These are phyloP conservation scores for Megalops atlanticus DNA, from an alignment of 2,113 vertebrate genomes.

Conservation along the genomic window DNA sequence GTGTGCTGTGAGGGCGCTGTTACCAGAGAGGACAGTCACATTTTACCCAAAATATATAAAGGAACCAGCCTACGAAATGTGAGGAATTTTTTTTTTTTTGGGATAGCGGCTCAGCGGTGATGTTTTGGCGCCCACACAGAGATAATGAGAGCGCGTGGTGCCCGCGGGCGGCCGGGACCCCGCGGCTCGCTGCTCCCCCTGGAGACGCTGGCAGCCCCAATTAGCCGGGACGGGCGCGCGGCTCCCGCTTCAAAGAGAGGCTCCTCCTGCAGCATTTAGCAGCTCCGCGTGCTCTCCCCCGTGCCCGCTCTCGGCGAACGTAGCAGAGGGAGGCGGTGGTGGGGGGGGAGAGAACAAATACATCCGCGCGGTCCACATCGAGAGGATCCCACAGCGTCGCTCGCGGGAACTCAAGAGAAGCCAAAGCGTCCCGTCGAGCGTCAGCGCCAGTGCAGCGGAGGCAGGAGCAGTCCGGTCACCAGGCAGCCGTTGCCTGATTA, in stretches of 20 bases:
- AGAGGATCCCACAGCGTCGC: no score
- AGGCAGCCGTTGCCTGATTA: no score
- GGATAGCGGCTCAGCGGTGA: background rate
- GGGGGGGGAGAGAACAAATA: slow-evolving; percentile 16
- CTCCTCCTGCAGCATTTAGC: slow-evolving; percentile 17
- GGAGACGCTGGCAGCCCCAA: slow-evolving; percentile 13
- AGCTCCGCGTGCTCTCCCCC: background rate
- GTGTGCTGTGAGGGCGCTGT: background rate
- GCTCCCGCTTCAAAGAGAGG: slow-evolving; percentile 27
- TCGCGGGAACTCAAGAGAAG: no score
- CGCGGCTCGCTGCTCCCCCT: background rate
- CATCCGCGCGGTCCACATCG: background rate
- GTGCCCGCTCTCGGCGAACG: background rate
- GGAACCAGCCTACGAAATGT: background rate
- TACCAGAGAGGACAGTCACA: background rate
- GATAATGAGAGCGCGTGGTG: slow-evolving; percentile 21
- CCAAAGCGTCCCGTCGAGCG: no score
- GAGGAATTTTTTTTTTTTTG: slow-evolving; percentile 12
- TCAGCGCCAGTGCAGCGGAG: no score
- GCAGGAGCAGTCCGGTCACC: no score
- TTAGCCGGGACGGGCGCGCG: slow-evolving; percentile 4
- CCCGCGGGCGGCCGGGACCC: background rate
- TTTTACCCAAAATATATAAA: slow-evolving; percentile 16
- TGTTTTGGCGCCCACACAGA: slow-evolving; percentile 1
- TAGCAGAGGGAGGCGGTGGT: background rate